These are phyloP conservation scores for Salmo trutta DNA, from an alignment of 2,797 vertebrate genomes.

Conservation along the genomic window DNA sequence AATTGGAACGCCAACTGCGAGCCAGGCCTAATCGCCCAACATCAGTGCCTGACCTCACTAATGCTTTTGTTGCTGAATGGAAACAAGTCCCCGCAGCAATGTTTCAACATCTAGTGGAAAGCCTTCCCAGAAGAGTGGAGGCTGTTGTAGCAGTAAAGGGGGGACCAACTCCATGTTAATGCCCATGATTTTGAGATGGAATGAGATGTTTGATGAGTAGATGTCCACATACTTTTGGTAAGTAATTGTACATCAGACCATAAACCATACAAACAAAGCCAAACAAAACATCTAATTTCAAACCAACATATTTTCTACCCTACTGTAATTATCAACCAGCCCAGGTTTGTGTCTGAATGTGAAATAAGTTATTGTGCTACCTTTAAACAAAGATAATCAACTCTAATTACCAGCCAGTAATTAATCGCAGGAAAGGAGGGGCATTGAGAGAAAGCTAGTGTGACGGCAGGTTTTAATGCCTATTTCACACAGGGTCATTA, in stretches of 20 bases:
- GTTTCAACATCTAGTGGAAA: too few species aligned
- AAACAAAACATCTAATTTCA: not conserved
- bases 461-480: constrained; percentile 22
- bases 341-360: constrained; percentile 12
- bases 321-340: not conserved
- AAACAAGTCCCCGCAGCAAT: too few species aligned
- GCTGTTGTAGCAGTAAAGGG: too few species aligned
- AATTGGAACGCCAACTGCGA: too few species aligned
- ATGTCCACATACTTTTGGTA: too few species aligned
- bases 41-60: too few species aligned
- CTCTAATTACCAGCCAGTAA: constrained; percentile 46
- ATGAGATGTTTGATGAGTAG: too few species aligned
- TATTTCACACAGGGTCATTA: constrained; percentile 25
- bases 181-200: too few species aligned
- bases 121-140: too few species aligned
- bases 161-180: too few species aligned
- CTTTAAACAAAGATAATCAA: constrained; percentile 54
- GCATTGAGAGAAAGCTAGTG: constrained; percentile 13
- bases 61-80: too few species aligned
- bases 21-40: too few species aligned
- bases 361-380: constrained; percentile 8
- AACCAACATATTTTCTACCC: not conserved
- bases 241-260: not conserved
- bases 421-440: constrained; percentile 35
- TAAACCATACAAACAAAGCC: not conserved